Evolutionary conservation across 2,888 invertebrate species (phyloP).

Genomic region (Leucophenga maculata): DNA sequence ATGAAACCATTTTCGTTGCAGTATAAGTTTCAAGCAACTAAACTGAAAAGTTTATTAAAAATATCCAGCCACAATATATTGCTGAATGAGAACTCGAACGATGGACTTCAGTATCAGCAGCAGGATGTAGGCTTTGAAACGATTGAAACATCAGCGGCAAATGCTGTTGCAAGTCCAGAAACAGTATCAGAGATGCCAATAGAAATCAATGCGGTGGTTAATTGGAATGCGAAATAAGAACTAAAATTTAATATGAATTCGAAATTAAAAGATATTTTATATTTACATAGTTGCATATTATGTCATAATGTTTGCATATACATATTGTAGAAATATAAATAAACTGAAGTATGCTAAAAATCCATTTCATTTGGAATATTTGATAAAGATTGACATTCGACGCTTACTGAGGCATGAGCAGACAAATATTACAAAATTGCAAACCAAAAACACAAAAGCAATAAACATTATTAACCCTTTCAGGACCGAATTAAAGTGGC

Average conservation of each 20-base stretch:
- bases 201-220: constrained; percentile 68
- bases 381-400: too few species aligned
- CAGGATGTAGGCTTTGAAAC: constrained; percentile 20
- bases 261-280: too few species aligned
- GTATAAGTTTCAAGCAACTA: constrained; percentile 70
- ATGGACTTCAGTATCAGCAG: not conserved
- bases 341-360: too few species aligned
- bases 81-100: constrained; percentile 23
- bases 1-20: constrained; percentile 44
- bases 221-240: constrained; percentile 35
- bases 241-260: not conserved
- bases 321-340: too few species aligned
- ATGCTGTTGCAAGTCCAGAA: constrained; percentile 25
- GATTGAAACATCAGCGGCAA: constrained; percentile 28
- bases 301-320: too few species aligned
- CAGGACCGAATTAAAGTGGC: too few species aligned
- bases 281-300: too few species aligned
- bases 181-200: constrained; percentile 49
- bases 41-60: constrained; percentile 68
- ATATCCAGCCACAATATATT: constrained; percentile 60
- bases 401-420: too few species aligned
- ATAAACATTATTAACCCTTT: too few species aligned
- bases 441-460: too few species aligned
- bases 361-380: too few species aligned
- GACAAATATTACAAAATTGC: too few species aligned